Conservation (phyloP, 2,888 invertebrate genomes). For the Drosophila birchii region DNA sequence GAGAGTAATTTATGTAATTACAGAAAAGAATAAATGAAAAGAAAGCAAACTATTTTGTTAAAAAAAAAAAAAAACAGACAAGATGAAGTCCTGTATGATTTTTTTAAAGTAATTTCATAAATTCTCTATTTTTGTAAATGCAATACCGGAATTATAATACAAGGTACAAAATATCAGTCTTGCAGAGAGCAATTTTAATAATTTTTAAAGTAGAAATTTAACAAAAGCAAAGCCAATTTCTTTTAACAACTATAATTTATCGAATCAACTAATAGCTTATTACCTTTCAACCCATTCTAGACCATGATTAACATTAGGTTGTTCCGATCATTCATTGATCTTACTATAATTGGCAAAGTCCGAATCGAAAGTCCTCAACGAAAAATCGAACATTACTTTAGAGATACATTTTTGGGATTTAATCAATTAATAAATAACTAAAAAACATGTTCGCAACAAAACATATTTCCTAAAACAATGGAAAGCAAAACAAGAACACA, state of each 20-base stretch:
- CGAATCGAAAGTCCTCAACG: constrained; percentile 41
- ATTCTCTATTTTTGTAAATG: constrained; percentile 2
- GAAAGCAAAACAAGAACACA: constrained; percentile 7
- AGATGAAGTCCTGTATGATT: constrained; percentile 11
- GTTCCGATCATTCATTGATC: constrained; percentile 12
- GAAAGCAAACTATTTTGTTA: constrained; percentile 11
- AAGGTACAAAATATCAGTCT: constrained; percentile 3
- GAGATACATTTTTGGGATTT: constrained; percentile 18
- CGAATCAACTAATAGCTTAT: no score
- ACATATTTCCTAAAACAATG: constrained; percentile 12
- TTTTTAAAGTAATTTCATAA: not conserved
- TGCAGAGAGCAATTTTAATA: not conserved
- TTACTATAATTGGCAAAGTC: constrained; percentile 33
- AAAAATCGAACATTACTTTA: constrained; percentile 34
- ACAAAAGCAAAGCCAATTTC: not conserved
- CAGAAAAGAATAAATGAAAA: not conserved
- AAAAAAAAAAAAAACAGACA: constrained; percentile 10
- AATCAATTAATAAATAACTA: constrained; percentile 2
- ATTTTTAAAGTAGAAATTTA: not conserved
- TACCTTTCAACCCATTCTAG: not conserved
- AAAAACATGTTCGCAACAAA: constrained; percentile 1
- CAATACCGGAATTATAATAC: not conserved
- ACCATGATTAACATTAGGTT: constrained; percentile 7
- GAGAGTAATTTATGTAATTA: constrained; percentile 15
- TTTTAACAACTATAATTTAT: not conserved